Evolutionary conservation across 2,113 vertebrate genomes (phyloP).

Genomic region (Poeciliopsis prolifica): DNA sequence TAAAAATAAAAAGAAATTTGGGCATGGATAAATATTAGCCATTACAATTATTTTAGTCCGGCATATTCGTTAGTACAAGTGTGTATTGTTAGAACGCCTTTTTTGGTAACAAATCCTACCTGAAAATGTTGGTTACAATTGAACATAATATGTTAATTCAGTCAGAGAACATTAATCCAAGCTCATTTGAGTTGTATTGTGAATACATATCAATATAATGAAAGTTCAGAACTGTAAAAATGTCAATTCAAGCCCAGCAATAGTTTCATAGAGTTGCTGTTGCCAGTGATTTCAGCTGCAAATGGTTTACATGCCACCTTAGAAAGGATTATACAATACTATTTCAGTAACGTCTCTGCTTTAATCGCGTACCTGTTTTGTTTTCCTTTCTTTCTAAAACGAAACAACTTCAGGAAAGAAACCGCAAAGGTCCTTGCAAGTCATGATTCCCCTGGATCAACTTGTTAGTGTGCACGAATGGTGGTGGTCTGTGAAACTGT

Average conservation of each 20-base stretch:
- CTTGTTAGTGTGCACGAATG: neutral
- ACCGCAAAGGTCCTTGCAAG: neutral
- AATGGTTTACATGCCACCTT: neutral
- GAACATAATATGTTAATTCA: too few species aligned
- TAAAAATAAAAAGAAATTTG: neutral
- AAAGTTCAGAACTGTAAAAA: too few species aligned
- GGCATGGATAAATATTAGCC: neutral
- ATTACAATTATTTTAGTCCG: neutral
- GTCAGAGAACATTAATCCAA: neutral
- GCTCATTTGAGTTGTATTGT: neutral
- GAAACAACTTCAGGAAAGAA: neutral
- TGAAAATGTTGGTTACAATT: too few species aligned
- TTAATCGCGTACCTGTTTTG: neutral
- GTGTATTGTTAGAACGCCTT: too few species aligned
- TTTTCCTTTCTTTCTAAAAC: neutral
- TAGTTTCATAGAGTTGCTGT: too few species aligned
- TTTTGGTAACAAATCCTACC: too few species aligned
- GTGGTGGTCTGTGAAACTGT: neutral
- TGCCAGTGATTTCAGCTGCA: too few species aligned
- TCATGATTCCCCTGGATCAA: neutral
- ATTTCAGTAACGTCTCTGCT: neutral
- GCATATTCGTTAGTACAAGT: neutral
- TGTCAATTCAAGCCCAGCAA: too few species aligned
- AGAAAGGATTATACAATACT: neutral
- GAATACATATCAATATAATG: neutral